Conservation (phyloP, 2,888 invertebrate genomes). For the Noctua janthina region DNA sequence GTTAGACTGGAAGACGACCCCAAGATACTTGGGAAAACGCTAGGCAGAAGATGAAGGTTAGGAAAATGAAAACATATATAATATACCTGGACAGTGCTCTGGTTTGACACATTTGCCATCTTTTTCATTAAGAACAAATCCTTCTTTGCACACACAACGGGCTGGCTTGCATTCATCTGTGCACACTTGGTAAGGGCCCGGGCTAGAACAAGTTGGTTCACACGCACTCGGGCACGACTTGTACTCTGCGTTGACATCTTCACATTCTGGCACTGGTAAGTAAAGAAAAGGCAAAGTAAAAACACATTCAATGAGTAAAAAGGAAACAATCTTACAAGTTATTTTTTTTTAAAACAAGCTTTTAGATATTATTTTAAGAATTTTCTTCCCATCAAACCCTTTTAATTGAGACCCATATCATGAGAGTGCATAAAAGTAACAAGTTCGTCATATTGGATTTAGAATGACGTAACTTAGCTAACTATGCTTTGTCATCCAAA, state of each 20-base stretch:
- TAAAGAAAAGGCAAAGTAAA: not conserved
- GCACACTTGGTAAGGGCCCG: not conserved
- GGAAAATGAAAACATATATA: not conserved
- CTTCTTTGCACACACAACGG: slow-evolving; percentile 36
- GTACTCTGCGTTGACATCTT: slow-evolving; percentile 6
- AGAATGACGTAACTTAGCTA: too few relatives aligned
- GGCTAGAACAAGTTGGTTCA: slow-evolving; percentile 26
- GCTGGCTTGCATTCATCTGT: not conserved
- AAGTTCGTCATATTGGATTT: not conserved
- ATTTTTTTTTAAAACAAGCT: too few relatives aligned
- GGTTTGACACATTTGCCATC: slow-evolving; percentile 4
- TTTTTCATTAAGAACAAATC: slow-evolving; percentile 25
- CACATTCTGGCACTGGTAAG: not conserved
- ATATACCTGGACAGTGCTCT: slow-evolving; percentile 18
- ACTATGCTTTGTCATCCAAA: too few relatives aligned
- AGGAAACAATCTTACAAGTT: not conserved
- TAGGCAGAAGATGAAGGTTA: too few relatives aligned
- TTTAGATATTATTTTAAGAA: too few relatives aligned
- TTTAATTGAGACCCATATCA: too few relatives aligned
- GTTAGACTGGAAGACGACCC: too few relatives aligned
- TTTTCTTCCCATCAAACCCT: too few relatives aligned
- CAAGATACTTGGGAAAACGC: too few relatives aligned
- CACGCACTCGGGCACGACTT: not conserved
- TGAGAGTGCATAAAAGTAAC: too few relatives aligned
- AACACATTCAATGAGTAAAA: not conserved